Base-by-base conservation (phyloP, 1,140 invertebrate species). In the Euura lappo region DNA sequence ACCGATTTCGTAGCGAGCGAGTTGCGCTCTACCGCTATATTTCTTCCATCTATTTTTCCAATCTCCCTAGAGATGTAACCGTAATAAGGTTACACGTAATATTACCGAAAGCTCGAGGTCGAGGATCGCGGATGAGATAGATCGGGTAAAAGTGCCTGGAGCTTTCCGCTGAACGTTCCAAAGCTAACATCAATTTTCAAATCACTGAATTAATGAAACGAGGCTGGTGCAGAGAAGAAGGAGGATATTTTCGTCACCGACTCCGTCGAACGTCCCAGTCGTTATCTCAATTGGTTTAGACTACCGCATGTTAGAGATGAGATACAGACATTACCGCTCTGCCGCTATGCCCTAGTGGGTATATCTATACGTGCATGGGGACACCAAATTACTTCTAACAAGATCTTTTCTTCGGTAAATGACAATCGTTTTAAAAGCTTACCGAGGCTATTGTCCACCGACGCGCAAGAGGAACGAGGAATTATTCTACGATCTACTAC, bases 251-350 rank as follows among this genome's bases (percentile, higher is more conserved):
- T 60, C 51, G 51, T 60, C 13, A 60, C 6, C 13, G 51, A n/a
- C 51, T 60, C 51, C 51, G 51, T 60, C 51, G 51, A 60, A 60
- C 51, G 51, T 6, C 51, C 3, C 10, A 8, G 51, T 60, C 51
- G 51, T 60, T 60, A 60, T 60, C 51, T 60, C 51, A 60, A 60
- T 60, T 60, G 51, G 8, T 60, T n/a, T 60, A 60, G 51, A 60
- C 51, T 60, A n/a, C 51, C 3, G 51, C 51, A 60, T n/a, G 51
- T 60, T 60, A 60, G 51, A 60, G 51, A 60, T 60, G 51, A 60
- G 51, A 60, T 60, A 60, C 13, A 60, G 51, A 60, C 8, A n/a
- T 6, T 60, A n/a, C 51, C 13, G 10, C 8, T 60, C 51, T 60
- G 51, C 13, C 28, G 13, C 6, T 60, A 60, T 60, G 10, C 13